These are phyloP conservation scores for Sturnira hondurensis DNA, from an alignment of 2,113 vertebrate species.

Conservation along the genomic window DNA sequence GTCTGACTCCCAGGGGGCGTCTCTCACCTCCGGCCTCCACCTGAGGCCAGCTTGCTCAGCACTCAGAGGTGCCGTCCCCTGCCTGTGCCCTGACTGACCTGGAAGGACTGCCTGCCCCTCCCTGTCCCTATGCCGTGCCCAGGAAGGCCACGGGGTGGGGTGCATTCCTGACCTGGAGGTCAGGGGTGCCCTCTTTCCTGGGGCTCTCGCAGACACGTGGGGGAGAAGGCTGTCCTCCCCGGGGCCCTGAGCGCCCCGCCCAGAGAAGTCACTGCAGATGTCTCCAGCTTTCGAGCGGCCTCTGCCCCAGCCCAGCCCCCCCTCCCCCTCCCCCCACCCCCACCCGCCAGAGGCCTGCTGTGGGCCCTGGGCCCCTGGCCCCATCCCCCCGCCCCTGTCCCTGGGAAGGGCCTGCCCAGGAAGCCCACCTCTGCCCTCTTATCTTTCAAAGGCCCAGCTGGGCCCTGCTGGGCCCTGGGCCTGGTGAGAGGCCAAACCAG, in stretches of 20 bases:
- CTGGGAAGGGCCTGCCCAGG: not conserved
- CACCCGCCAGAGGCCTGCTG: not conserved
- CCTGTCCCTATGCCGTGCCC: fast-evolving
- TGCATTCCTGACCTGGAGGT: not conserved
- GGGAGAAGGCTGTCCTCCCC: fast-evolving
- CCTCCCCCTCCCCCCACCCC: no score
- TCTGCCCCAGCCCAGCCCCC: not conserved
- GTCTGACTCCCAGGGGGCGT: fast-evolving
- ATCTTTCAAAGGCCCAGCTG: not conserved
- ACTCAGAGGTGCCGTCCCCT: fast-evolving
- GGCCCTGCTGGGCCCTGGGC: not conserved
- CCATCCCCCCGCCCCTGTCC: not conserved
- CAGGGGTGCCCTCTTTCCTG: not conserved
- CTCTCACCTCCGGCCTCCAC: fast-evolving
- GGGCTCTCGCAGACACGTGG: no score
- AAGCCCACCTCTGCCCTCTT: not conserved
- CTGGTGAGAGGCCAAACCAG: not conserved
- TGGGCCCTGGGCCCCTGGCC: fast-evolving
- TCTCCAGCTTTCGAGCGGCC: fast-evolving
- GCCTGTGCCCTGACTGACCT: not conserved
- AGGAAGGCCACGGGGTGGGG: not conserved
- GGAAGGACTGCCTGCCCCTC: not conserved
- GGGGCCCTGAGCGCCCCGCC: not conserved
- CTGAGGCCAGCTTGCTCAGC: not conserved
- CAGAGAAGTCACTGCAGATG: no score